Percentiles rank a stretch among this genome's conserved stretches.
These are phyloP conservation scores for Synergus umbraculus DNA, from an alignment of 2,888 invertebrate species.

Conservation along the genomic window DNA sequence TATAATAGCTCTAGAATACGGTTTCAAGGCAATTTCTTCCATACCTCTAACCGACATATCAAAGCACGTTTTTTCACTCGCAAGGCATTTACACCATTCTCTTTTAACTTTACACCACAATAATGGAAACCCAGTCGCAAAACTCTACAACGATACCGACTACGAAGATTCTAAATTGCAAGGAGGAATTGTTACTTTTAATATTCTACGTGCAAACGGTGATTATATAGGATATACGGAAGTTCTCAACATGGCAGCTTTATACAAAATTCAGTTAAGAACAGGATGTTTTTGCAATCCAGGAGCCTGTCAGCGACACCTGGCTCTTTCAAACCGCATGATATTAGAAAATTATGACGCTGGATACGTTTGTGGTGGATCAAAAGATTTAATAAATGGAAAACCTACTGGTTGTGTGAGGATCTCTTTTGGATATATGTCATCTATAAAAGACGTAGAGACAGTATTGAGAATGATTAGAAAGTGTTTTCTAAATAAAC, in stretches of 20 bases:
- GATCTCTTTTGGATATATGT: slow-evolving; percentile 95
- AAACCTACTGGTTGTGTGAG: slow-evolving; percentile 95
- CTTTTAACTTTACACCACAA: slow-evolving; percentile 83
- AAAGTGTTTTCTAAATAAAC: slow-evolving; percentile 84
- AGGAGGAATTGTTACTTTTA: slow-evolving; percentile 94
- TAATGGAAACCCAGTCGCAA: slow-evolving; percentile 85
- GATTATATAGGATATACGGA: slow-evolving; percentile 92
- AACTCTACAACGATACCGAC: slow-evolving; percentile 86
- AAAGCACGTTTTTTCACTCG: slow-evolving; percentile 86
- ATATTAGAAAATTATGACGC: slow-evolving; percentile 88
- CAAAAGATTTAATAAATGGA: slow-evolving; percentile 90
- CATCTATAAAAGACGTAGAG: slow-evolving; percentile 85
- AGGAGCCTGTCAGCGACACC: slow-evolving; percentile 92
- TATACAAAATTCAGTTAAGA: slow-evolving; percentile 91
- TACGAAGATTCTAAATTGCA: slow-evolving; percentile 83
- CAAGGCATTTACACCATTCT: slow-evolving; percentile 84
- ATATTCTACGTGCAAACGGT: slow-evolving; percentile 87
- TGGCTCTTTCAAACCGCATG: slow-evolving; percentile 84
- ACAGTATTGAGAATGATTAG: slow-evolving; percentile 86
- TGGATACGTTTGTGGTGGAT: slow-evolving; percentile 95
- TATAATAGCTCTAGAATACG: slow-evolving; percentile 89
- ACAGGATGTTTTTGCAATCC: slow-evolving; percentile 99
- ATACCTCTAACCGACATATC: slow-evolving; percentile 83
- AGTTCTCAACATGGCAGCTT: slow-evolving; percentile 92
- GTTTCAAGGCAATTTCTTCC: slow-evolving; percentile 85